phyloP scores from a whole-genome alignment of 2,113 vertebrate species.

The Heterotis niloticus region DNA sequence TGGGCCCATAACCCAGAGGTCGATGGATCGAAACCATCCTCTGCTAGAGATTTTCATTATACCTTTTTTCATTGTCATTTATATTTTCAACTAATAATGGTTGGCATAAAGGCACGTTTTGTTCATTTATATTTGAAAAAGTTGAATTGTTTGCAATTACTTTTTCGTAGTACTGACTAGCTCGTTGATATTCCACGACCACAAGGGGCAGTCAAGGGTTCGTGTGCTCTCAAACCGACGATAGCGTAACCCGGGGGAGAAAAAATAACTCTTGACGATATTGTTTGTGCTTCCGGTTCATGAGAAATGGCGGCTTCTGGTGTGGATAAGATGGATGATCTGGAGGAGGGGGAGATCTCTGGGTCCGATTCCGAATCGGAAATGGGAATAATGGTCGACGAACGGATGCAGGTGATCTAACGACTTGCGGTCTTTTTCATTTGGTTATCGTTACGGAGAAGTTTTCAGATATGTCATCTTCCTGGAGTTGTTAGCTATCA shows the following conservation, averaged over 20 bases:
- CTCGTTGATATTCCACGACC: neutral
- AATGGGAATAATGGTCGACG: conserved; percentile 54
- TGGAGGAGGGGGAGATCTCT: conserved; percentile 85
- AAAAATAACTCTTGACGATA: neutral
- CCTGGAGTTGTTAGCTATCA: neutral
- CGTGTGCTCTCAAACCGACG: neutral
- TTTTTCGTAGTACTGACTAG: neutral
- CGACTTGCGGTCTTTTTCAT: neutral
- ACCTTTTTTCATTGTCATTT: neutral
- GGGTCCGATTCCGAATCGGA: conserved; percentile 74
- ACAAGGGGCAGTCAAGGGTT: neutral
- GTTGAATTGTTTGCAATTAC: too few relatives aligned
- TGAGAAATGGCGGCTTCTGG: conserved; percentile 64
- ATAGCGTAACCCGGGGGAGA: neutral
- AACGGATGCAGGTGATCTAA: conserved; percentile 32
- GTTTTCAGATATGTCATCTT: too few relatives aligned
- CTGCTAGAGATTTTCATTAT: conserved; percentile 48
- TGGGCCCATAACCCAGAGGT: conserved; percentile 79
- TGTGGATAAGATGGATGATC: conserved; percentile 66
- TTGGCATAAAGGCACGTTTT: neutral
- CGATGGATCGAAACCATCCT: conserved; percentile 80
- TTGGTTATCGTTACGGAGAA: neutral
- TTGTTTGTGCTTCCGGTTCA: conserved; percentile 32
- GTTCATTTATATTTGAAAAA: neutral
- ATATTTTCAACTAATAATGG: neutral